phyloP scores from a whole-genome alignment of 2,888 invertebrate genomes.

The Rosalia funebris region DNA sequence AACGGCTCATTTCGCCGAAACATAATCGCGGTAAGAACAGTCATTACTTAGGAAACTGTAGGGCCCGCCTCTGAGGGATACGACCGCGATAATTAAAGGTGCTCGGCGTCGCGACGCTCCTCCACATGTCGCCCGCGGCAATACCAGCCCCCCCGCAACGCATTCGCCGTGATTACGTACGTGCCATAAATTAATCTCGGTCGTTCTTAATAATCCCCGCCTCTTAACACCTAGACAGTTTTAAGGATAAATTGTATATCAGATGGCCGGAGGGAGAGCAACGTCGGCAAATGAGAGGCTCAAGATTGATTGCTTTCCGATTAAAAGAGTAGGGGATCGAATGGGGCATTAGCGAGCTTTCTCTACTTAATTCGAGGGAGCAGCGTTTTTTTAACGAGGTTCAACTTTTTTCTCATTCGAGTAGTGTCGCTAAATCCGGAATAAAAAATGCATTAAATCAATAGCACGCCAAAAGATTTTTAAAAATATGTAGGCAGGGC shows the following conservation, averaged over 20 bases:
- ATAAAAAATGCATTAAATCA: too few species aligned
- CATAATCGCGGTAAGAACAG: constrained; percentile 23
- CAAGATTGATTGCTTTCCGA: constrained; percentile 29
- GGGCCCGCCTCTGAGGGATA: not conserved
- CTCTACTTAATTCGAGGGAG: too few species aligned
- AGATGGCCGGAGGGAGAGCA: constrained; percentile 22
- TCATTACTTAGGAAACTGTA: constrained; percentile 21
- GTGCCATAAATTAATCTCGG: constrained; percentile 47
- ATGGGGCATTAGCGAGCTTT: too few species aligned
- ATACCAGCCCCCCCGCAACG: constrained; percentile 13
- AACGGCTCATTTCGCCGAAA: not conserved
- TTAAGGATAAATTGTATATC: constrained; percentile 36
- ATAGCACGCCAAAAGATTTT: too few species aligned
- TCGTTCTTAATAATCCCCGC: constrained; percentile 45
- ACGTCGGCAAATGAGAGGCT: constrained; percentile 24
- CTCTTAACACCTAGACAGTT: constrained; percentile 44
- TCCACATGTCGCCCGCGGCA: constrained; percentile 9
- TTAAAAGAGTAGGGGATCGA: not conserved
- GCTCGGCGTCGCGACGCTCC: constrained; percentile 26
- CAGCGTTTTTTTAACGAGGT: too few species aligned
- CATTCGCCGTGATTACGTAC: constrained; percentile 42
- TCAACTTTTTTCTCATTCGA: too few species aligned
- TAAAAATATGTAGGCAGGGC: too few species aligned
- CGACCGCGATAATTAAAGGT: constrained; percentile 28
- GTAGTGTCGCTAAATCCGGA: too few species aligned